Percentiles rank a stretch among this genome's conserved stretches.
These are phyloP conservation scores for Tribolium castaneum DNA, from an alignment of 1,140 invertebrate species.

Conservation along the genomic window DNA sequence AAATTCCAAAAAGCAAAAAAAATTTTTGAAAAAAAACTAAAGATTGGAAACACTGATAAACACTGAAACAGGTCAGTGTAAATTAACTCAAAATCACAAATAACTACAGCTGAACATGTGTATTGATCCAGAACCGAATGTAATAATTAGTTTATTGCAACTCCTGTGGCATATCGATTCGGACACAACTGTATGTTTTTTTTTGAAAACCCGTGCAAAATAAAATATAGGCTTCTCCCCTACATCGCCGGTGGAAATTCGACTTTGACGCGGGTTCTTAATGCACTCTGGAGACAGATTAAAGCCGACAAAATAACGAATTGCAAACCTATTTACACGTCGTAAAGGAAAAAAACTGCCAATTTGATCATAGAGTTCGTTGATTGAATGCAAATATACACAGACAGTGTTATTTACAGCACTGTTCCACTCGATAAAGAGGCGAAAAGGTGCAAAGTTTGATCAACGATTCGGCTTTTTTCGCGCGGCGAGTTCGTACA, in stretches of 20 bases:
- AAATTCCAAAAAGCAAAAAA: no score
- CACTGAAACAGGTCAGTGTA: no score
- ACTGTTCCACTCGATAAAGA: neutral
- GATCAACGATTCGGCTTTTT: neutral
- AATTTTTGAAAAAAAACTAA: no score
- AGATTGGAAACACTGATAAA: no score
- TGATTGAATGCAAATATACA: neutral
- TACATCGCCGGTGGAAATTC: neutral
- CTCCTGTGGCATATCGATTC: no score
- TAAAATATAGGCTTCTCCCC: neutral
- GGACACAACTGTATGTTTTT: no score
- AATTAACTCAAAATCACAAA: no score
- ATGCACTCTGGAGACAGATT: neutral
- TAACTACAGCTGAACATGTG: no score
- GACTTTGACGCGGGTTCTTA: neutral
- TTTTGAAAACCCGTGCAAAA: no score
- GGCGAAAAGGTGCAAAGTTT: neutral
- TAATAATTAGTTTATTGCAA: no score
- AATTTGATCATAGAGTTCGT: neutral
- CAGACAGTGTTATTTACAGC: neutral
- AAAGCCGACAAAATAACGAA: slow-evolving; percentile 1
- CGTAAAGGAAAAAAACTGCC: neutral
- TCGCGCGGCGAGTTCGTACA: neutral
- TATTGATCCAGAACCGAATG: no score
- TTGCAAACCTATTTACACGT: neutral